Evolutionary conservation across 2,113 vertebrate genomes (phyloP).

Genomic region (Geothlypis trichas): DNA sequence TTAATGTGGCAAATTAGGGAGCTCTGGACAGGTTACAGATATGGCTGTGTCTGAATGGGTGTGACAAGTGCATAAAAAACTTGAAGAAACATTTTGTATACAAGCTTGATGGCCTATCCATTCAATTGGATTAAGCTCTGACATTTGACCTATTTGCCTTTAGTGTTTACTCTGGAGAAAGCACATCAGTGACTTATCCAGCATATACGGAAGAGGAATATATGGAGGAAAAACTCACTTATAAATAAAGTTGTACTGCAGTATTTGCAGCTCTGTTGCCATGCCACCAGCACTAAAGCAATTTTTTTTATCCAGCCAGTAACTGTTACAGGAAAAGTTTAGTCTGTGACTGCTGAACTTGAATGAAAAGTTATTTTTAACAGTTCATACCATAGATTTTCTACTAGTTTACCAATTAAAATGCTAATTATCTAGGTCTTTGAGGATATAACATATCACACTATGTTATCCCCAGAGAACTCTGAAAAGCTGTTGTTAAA

Average conservation of each 20-base stretch:
- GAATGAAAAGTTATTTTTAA: neutral
- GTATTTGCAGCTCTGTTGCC: conserved; percentile 12
- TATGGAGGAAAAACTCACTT: neutral
- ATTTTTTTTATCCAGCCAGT: neutral
- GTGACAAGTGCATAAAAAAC: neutral
- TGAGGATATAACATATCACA: neutral
- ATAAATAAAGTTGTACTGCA: neutral
- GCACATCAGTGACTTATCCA: neutral
- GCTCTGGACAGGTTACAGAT: neutral
- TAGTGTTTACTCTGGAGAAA: neutral
- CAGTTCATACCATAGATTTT: neutral
- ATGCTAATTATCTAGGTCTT: neutral
- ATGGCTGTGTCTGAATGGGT: neutral
- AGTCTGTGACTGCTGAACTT: neutral
- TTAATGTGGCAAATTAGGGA: neutral
- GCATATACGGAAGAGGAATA: neutral
- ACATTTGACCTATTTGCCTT: neutral
- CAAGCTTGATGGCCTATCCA: neutral
- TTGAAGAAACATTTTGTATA: neutral
- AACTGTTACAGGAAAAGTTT: neutral
- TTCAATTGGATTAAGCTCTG: neutral
- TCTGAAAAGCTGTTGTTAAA: neutral
- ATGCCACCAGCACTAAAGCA: neutral
- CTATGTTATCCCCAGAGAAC: neutral
- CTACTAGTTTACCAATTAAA: neutral